Evolutionary conservation across 2,888 invertebrate species (phyloP).

Genomic region (Exocentrus adspersus): DNA sequence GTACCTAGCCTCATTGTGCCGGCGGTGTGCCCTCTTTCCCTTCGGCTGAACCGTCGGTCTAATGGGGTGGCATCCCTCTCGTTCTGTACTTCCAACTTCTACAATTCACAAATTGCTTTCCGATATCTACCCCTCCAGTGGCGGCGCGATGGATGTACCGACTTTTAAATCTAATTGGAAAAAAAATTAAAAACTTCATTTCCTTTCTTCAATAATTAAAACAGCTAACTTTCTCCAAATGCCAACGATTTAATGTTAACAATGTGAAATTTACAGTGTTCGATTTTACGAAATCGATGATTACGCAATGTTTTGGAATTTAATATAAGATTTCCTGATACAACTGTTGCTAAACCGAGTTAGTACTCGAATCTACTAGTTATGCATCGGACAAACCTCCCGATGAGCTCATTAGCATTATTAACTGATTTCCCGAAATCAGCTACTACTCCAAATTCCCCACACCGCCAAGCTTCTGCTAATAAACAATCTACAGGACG

Average conservation of each 20-base stretch:
- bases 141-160: constrained; percentile 14
- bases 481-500: constrained; percentile 37
- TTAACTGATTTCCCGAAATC: constrained; percentile 16
- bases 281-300: too few relatives aligned
- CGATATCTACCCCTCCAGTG: constrained; percentile 53
- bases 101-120: constrained; percentile 64
- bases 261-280: too few relatives aligned
- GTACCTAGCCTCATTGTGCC: constrained; percentile 32
- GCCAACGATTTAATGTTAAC: too few relatives aligned
- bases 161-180: too few relatives aligned
- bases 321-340: too few relatives aligned
- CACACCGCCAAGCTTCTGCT: constrained; percentile 27
- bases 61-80: constrained; percentile 55
- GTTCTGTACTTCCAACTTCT: constrained; percentile 57
- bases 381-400: background rate
- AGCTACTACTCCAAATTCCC: constrained; percentile 22
- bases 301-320: too few relatives aligned
- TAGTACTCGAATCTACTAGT: background rate
- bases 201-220: too few relatives aligned
- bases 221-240: too few relatives aligned
- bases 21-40: constrained; percentile 46
- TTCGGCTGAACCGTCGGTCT: constrained; percentile 46
- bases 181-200: too few relatives aligned
- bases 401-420: constrained; percentile 2
- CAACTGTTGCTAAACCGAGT: background rate